Evolutionary conservation across 1,140 invertebrate genomes (phyloP).

Genomic region (Drosophila tropicalis): DNA sequence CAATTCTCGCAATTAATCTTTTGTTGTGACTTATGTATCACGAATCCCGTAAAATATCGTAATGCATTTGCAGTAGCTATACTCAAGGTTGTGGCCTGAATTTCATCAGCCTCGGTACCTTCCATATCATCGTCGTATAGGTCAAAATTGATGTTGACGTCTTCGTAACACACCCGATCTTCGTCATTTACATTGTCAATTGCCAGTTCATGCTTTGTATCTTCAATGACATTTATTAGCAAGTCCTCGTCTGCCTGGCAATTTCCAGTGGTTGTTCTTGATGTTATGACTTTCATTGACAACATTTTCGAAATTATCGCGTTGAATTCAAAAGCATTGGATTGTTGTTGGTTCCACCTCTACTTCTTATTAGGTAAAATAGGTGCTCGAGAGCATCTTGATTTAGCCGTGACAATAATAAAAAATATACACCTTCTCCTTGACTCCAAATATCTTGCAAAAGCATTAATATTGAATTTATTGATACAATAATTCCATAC

Average conservation of each 20-base stretch:
- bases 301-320: conserved; percentile 7
- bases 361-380: conserved; percentile 21
- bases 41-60: background rate
- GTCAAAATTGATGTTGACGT: background rate
- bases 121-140: conserved; percentile 2
- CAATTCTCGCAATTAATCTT: background rate
- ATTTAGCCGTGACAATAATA: conserved; percentile 15
- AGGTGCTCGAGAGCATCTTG: conserved; percentile 11
- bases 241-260: background rate
- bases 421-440: conserved; percentile 7
- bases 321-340: conserved; percentile 7
- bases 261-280: conserved; percentile 3
- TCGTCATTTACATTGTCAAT: background rate
- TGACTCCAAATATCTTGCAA: conserved; percentile 21
- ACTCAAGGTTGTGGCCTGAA: background rate
- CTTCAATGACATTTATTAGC: background rate
- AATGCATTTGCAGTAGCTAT: conserved; percentile 1
- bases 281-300: conserved; percentile 7
- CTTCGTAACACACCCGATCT: background rate
- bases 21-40: background rate
- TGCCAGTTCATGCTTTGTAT: background rate
- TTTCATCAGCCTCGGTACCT: background rate
- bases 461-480: no score
- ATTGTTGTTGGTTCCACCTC: conserved; percentile 10
- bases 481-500: no score